Evolutionary conservation across 1,140 invertebrate species (phyloP).

Genomic region (Drosophila serrata): DNA sequence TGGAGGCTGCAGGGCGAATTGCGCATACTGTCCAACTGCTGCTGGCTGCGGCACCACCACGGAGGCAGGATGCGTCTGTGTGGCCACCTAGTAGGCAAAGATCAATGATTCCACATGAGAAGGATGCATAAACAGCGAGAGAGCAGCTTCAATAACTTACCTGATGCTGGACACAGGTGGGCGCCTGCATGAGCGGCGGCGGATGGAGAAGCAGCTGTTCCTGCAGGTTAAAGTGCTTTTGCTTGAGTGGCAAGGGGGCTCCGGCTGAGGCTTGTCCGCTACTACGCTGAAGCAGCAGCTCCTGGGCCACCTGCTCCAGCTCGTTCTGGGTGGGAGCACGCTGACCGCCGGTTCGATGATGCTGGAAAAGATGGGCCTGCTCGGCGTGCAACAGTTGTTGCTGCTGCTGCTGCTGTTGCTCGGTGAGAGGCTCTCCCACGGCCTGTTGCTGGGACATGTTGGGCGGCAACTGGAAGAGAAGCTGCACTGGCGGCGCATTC

Average conservation of each 20-base stretch:
- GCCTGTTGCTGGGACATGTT: constrained; percentile 59
- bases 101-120: constrained; percentile 20
- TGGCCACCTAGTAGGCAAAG: constrained; percentile 87
- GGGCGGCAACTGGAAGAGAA: constrained; percentile 79
- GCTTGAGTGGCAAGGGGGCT: constrained; percentile 76
- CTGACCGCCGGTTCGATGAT: constrained; percentile 82
- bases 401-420: constrained; percentile 38
- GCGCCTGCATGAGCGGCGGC: constrained; percentile 69
- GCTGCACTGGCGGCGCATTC: constrained; percentile 78
- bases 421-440: constrained; percentile 17
- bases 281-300: constrained; percentile 76
- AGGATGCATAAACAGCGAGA: neutral
- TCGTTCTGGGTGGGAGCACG: constrained; percentile 83
- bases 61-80: constrained; percentile 85
- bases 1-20: constrained; percentile 59
- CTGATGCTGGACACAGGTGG: constrained; percentile 80
- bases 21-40: constrained; percentile 61
- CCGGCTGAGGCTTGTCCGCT: constrained; percentile 52
- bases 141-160: constrained; percentile 19
- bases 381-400: constrained; percentile 75
- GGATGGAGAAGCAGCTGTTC: constrained; percentile 84
- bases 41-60: constrained; percentile 74
- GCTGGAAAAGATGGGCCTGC: constrained; percentile 83
- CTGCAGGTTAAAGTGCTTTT: constrained; percentile 74
- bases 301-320: constrained; percentile 79